Evolutionary conservation across 2,888 invertebrate genomes (phyloP), one percentile per base, ranked within the genome.

Genomic region (Netelia inedita): DNA sequence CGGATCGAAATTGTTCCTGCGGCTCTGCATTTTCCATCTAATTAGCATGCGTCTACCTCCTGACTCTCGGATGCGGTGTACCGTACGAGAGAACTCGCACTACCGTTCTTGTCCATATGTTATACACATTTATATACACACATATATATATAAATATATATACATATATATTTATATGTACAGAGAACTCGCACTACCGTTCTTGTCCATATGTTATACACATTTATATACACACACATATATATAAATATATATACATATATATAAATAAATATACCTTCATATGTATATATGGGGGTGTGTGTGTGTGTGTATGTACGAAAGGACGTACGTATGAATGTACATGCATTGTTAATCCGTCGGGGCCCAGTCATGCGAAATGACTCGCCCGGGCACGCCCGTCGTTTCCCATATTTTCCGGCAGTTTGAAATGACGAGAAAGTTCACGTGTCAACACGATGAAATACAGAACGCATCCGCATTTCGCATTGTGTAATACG

Each of bases 11-110:
- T 81, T 79, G 81, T 75, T 81, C 61, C 68, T 53, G 35, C 6
- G 43, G 74, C 74, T 68, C 74, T 81, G 75, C 81, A 75, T 81
- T 81, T 81, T 81, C 81, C 81, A 81, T 81, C 69, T 81, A 69
- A 81, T 81, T 81, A 81, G 81, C 74, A 74, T 81, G 80, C 68
- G 81, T 74, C 74, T 81, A 74, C 72, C 73, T 73, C 66, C 72
- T 68, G 69, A 81, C 61, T 81, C 68, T 74, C 75, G 61, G 55
- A 75, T 75, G 68, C 81, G 69, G 57, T 50, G 63, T 63, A 75
- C 69, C 74, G 61, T 75, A 43, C 23, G 50, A 66, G 68, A 66
- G 66, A 66, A 50, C 35, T 28, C 23, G 57, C 69, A 55, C 74
- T 68, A 61, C 11, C 61, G 19, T 55, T 63, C 57, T 6, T 28